These are phyloP conservation scores for Capromys pilorides DNA, from an alignment of 2,797 vertebrate genomes.

Conservation along the genomic window DNA sequence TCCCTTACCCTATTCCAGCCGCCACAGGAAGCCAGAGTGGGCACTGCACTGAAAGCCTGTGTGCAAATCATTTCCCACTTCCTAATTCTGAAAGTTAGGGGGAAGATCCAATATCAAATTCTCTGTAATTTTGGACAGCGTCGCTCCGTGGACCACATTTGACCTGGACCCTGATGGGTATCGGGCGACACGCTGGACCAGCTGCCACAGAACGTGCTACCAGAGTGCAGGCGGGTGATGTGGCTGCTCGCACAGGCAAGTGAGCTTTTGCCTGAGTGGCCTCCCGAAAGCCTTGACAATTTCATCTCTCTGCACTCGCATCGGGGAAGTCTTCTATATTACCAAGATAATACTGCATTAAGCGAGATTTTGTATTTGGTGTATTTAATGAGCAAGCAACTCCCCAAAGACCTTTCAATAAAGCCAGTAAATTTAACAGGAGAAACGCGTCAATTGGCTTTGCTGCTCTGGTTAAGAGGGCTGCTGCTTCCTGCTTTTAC, in stretches of 20 bases:
- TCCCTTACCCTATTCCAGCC: neutral
- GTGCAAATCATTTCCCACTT: neutral
- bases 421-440: conserved; percentile 74
- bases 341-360: conserved; percentile 67
- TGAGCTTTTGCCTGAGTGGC: neutral
- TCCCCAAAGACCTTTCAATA: conserved; percentile 74
- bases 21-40: neutral
- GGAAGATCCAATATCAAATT: neutral
- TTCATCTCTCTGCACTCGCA: conserved; percentile 53
- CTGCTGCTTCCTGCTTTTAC: neutral
- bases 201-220: neutral
- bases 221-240: accelerated
- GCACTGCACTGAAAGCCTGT: neutral
- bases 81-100: neutral
- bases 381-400: conserved; percentile 79
- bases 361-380: conserved; percentile 74
- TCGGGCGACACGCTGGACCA: neutral
- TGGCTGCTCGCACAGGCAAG: accelerated
- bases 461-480: conserved; percentile 17
- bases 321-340: conserved; percentile 47
- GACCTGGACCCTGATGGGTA: neutral
- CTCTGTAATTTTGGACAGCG: neutral
- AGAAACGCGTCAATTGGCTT: conserved; percentile 62
- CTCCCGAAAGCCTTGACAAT: conserved; percentile 50
- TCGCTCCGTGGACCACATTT: neutral